A percentile compares a stretch with the other conserved stretches of the same genome.
Conservation (phyloP, 2,888 invertebrate species). For the Digitonthophagus gazella region DNA sequence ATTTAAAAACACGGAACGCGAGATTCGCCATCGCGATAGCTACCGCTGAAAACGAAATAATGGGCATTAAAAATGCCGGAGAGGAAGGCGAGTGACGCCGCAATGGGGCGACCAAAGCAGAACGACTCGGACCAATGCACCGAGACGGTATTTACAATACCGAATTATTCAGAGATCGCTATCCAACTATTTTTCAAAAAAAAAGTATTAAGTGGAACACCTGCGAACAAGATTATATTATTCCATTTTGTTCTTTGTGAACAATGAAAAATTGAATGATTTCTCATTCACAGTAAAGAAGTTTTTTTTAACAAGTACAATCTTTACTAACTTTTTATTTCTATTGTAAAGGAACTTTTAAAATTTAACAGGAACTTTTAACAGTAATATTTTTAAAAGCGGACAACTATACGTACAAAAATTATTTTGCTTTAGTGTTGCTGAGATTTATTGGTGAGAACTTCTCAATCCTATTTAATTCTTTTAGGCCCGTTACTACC, state of each 20-base stretch:
- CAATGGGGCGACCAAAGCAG: background rate
- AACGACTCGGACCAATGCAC: background rate
- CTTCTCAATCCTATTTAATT: no score
- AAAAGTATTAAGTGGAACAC: background rate
- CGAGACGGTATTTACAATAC: constrained; percentile 5
- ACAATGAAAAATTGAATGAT: no score
- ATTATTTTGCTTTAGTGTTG: no score
- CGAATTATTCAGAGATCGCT: constrained; percentile 10
- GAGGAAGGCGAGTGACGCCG: background rate
- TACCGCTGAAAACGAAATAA: constrained; percentile 13
- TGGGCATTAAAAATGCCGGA: background rate
- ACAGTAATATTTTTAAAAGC: no score
- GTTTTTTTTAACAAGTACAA: no score
- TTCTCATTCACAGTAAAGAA: no score
- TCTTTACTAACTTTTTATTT: no score
- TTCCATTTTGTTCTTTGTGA: background rate
- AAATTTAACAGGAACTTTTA: no score
- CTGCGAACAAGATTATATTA: background rate
- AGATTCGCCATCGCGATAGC: constrained; percentile 25
- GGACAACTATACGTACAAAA: no score
- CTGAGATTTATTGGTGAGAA: no score
- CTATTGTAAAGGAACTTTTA: no score
- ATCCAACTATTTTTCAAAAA: constrained; percentile 8
- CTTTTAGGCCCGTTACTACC: no score
- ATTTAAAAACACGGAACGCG: constrained; percentile 26